Evolutionary conservation across 2,113 vertebrate species (phyloP).

Genomic region (Nesospiza acunhae): DNA sequence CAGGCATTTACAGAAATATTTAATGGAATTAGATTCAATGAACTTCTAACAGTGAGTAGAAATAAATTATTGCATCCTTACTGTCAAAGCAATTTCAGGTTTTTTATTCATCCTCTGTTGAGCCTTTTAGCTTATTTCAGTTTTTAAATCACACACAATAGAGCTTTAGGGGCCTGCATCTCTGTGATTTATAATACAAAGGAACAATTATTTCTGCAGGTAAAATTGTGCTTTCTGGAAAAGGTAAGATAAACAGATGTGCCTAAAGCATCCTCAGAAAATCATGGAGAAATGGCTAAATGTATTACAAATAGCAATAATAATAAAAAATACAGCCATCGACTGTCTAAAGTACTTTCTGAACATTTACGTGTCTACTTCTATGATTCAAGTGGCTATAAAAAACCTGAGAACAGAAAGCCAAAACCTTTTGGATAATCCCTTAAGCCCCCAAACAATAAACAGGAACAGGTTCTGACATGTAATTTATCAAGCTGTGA

Average conservation of each 20-base stretch:
- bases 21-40: conserved; percentile 3
- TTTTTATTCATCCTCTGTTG: conserved; percentile 37
- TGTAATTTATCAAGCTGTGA: conserved; percentile 60
- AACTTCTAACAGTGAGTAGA: conserved; percentile 14
- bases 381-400: background rate
- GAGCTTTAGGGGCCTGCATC: conserved; percentile 23
- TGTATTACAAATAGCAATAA: conserved; percentile 50
- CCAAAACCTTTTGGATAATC: conserved; percentile 48
- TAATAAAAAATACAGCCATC: conserved; percentile 44
- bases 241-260: conserved; percentile 53
- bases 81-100: conserved; percentile 56
- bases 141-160: conserved; percentile 63
- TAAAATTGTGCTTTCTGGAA: conserved; percentile 59
- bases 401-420: conserved; percentile 16
- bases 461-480: conserved; percentile 42
- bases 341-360: conserved; percentile 8
- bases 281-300: conserved; percentile 25
- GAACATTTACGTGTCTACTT: conserved; percentile 15
- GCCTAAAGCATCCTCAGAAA: conserved; percentile 42
- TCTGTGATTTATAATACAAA: conserved; percentile 59
- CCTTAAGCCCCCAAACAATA: conserved; percentile 43
- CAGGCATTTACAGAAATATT: background rate
- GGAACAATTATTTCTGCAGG: conserved; percentile 62
- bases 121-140: conserved; percentile 51
- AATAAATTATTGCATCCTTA: conserved; percentile 63